Evolutionary conservation across 2,113 vertebrate species (phyloP), one percentile per base, ranked within the genome.

Genomic region (Syngnathus scovelli): DNA sequence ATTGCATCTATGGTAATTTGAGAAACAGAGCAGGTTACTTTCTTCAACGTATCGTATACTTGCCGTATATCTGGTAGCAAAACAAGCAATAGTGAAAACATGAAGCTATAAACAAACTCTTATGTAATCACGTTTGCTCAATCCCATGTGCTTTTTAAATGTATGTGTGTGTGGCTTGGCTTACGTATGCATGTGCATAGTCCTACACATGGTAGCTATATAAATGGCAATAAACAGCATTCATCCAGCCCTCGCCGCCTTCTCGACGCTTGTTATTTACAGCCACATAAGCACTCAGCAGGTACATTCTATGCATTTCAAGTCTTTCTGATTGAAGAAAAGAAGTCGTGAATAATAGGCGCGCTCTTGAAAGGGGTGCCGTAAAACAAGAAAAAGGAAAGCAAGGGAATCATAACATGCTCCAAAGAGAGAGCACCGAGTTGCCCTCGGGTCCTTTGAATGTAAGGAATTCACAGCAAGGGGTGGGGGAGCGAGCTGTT

Each of bases 381-480:
- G 62, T 85, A 55, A 39, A 66, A 54, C 5, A 36, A 23, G 48
- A 87, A 82, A 75, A 71, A 38, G n/a, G 61, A 70, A 56, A 70
- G 74, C 56, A 38, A 61, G 49, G 75, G 69, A 64, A 76, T 72
- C 69, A 70, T 73, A 83, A 76, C 77, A 78, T 66, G 71, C 71
- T 76, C 46, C 41, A 27, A 62, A 44, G 64, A 61, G 77, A 56
- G 65, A 71, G 55, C 56, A 10, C 73, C 69, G 3, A 80, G 64
- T 61, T 85, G 80, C 86, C 85, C 81, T 83, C 69, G 52, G 80
- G 84, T 81, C 81, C 78, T 60, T 72, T 87, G 85, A 86, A 85
- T 85, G 78, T 81, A 78, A 83, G 80, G 83, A 89, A 86, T 84
- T 85, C 84, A 80, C 84, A 84, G 78, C 55, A 19, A 76, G 82